phyloP scores from a whole-genome alignment of 2,888 invertebrate genomes.

The Oasisia sp. region DNA sequence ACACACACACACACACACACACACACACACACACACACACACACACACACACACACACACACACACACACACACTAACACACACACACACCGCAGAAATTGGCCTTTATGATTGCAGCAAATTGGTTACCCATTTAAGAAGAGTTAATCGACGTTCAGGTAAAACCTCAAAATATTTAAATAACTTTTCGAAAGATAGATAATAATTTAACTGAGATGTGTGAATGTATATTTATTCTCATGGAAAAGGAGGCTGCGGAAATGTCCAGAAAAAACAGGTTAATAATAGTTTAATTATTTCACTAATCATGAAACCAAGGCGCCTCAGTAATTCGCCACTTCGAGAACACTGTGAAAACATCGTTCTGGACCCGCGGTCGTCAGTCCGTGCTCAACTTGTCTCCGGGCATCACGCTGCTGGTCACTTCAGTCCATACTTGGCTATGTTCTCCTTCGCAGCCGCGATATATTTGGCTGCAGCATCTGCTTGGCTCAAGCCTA shows the following conservation, averaged over 20 bases:
- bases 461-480: constrained; percentile 22
- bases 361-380: background rate
- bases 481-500: constrained; percentile 22
- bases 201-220: background rate
- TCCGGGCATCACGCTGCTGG: background rate
- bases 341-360: background rate
- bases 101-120: background rate
- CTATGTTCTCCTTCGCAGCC: constrained; percentile 20
- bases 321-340: background rate
- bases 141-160: background rate
- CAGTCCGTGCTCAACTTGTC: background rate
- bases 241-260: too few relatives aligned
- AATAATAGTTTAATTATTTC: background rate
- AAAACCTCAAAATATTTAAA: background rate
- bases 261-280: too few relatives aligned
- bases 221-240: background rate
- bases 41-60: too few relatives aligned
- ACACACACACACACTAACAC: too few relatives aligned
- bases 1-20: too few relatives aligned
- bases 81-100: background rate
- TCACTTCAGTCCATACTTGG: constrained; percentile 26
- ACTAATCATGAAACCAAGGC: background rate
- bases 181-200: background rate
- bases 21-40: too few relatives aligned
- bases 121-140: background rate